A percentile compares a stretch with the other conserved stretches of the same genome.
These are phyloP conservation scores for Lamproptera curius DNA, from an alignment of 2,888 invertebrate genomes.

Conservation along the genomic window DNA sequence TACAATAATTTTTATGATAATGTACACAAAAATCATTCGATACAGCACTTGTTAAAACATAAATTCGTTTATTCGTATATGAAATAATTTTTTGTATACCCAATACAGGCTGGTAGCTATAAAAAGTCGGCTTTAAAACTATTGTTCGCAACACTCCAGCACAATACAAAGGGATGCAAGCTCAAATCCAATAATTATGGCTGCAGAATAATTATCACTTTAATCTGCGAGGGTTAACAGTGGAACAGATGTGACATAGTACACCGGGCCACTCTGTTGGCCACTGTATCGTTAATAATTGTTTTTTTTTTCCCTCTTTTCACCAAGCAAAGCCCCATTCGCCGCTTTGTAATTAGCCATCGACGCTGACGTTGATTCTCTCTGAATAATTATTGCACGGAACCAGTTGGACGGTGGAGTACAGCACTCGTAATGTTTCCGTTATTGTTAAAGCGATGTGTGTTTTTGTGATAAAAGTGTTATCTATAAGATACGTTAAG, in stretches of 20 bases:
- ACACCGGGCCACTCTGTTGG: conserved; percentile 71
- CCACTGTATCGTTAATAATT: conserved; percentile 76
- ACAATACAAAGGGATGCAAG: conserved; percentile 40
- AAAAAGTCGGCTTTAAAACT: conserved; percentile 4
- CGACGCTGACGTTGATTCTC: conserved; percentile 59
- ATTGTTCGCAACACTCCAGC: conserved; percentile 26
- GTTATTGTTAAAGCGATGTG: too few relatives aligned
- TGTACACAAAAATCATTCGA: too few relatives aligned
- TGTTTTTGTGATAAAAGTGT: too few relatives aligned
- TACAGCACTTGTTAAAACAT: too few relatives aligned
- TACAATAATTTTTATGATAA: too few relatives aligned
- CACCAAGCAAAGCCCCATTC: conserved; percentile 65
- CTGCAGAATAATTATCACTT: conserved; percentile 71
- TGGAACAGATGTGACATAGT: conserved; percentile 67
- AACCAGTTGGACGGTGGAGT: conserved; percentile 44
- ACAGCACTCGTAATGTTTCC: conserved; percentile 35
- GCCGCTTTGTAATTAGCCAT: conserved; percentile 73
- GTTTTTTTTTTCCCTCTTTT: conserved; percentile 57
- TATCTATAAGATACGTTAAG: too few relatives aligned
- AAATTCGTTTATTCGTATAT: too few relatives aligned
- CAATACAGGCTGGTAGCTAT: background rate
- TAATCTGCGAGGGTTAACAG: conserved; percentile 61
- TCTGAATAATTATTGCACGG: conserved; percentile 59
- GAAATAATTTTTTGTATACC: too few relatives aligned
- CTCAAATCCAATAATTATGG: conserved; percentile 73